A percentile compares a stretch with the other conserved stretches of the same genome.
These are phyloP conservation scores for Cliona cf. orientalis DNA, from an alignment of 37 sponge, comb jelly and placozoan genomes.

Conservation along the genomic window DNA sequence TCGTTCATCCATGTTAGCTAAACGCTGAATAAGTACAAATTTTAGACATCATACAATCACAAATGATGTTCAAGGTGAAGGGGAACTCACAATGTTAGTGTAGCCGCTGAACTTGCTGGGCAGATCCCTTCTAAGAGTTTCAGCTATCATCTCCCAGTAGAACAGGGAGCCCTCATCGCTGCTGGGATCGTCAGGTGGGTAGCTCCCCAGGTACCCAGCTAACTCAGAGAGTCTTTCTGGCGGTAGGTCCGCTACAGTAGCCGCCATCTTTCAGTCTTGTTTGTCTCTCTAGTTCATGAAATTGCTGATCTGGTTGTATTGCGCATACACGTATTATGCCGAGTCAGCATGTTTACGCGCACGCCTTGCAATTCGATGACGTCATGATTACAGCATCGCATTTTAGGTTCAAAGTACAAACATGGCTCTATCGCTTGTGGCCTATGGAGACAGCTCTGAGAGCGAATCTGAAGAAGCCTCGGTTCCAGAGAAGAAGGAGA, in stretches of 20 bases:
- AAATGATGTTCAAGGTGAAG: no score
- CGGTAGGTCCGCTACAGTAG: not conserved
- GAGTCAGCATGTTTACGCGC: conserved; percentile 18
- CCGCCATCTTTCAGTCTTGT: not conserved
- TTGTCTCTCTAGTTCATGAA: not conserved
- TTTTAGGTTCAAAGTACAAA: not conserved
- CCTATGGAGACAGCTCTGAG: conserved; percentile 33
- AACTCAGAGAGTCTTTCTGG: not conserved
- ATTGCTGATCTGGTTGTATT: no score
- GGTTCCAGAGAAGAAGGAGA: not conserved
- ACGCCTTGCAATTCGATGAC: no score
- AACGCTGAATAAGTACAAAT: no score
- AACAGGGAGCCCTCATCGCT: not conserved
- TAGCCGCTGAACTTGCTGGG: no score
- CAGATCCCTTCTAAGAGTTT: not conserved
- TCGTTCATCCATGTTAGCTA: no score
- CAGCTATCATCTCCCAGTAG: not conserved
- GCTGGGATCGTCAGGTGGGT: not conserved
- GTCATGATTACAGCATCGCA: not conserved
- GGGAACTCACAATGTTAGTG: no score
- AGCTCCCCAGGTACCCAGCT: not conserved
- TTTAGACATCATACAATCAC: no score
- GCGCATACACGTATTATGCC: no score
- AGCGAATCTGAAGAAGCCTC: conserved; percentile 9
- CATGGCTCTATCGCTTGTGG: conserved; percentile 29